Evolutionary conservation across 2,888 invertebrate species (phyloP), one percentile per base, ranked within the genome.

Genomic region (Hedychridium roseum): DNA sequence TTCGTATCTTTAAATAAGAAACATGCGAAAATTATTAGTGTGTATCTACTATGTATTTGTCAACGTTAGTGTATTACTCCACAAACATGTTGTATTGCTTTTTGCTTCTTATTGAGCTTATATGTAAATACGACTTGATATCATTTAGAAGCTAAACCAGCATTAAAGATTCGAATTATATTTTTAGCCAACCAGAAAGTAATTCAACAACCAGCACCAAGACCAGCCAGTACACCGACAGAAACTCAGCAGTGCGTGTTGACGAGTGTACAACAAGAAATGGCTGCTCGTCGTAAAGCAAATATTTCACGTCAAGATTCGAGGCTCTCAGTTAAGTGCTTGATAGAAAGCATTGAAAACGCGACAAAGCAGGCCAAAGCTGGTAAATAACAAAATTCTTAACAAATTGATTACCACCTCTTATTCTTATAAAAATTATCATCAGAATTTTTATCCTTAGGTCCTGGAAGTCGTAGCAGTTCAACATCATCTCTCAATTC

Each of bases 321-420:
- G 16, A 84, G 92, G 21, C 83, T 94, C 38, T 94, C 94, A 0
- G 96, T 96, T 5, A 94, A 94, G 76, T 91, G 91, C 40, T 82
- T 96, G 20, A 94, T 96, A 53, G 93, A 94, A 74, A 92, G 92
- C 66, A 94, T 96, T 49, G 95, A 96, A 81, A 93, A 90, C 74
- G 88, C 88, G 14, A 89, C 89, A 27, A 91, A 90, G 76, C 88
- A 88, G 66, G 88, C 88, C 36, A 85, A 86, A 81, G 65, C 83
- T 79, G 74, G 85, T 71, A 57, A 53, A 60, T 65, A 57, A 2
- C 7, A 34, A 3, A 16, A 12, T 12, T 36, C 2, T 21, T 32
- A 17, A 11, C 2, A 34, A 11, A 3, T 23, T 14, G 5, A 5
- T 5, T 14, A 26, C 11, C 2, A 32, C 14, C 15, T 32, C 17